Base-by-base conservation (phyloP, 2,113 vertebrate species). In the Halichoeres trimaculatus region DNA sequence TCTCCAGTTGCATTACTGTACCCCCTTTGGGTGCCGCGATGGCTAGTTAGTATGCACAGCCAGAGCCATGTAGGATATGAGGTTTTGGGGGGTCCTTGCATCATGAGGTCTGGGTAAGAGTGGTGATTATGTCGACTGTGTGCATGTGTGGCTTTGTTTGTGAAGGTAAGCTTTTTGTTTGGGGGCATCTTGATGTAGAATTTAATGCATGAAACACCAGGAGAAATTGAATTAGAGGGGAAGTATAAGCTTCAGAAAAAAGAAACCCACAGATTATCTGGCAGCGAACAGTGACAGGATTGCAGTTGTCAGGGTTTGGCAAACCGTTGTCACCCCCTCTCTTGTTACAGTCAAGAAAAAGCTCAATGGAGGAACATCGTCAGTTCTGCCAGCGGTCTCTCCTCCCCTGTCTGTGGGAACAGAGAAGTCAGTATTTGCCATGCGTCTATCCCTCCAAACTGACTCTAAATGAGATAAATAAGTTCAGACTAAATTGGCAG, bases 401-500 rank as follows among this genome's bases (percentile, higher is more conserved):
- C 47, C 63, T 87, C 52, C 52, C 52, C 70, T 10, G 76, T 85
- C 86, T 83, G 81, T 84, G 84, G 80, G 80, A 89, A 86, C 78
- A 62, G 80, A 85, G 70, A 73, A 62, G 80, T 71, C 38, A 3
- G 77, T 36, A 70, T 86, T 88, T 77, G 83, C 84, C 83, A 80
- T 77, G 85, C 85, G 75, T 76, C 69, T 75, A 84, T 80, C 73
- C 81, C 83, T 88, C 87, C 71, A 83, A 89, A 86, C 80, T 48
- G 73, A 87, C 73, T 85, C 80, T 90, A 77, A 91, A 90, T 86
- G 84, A 90, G 83, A 87, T 89, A 80, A 92, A 90, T 89, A 91
- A 73, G 72, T 88, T 87, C 78, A 74, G 82, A 83, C 80, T 85
- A 85, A 90, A 90, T 85, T 90, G 88, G 87, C 88, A 89, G 84